These are phyloP conservation scores for Podarcis raffonei DNA, from an alignment of 2,113 vertebrate species.

Conservation along the genomic window DNA sequence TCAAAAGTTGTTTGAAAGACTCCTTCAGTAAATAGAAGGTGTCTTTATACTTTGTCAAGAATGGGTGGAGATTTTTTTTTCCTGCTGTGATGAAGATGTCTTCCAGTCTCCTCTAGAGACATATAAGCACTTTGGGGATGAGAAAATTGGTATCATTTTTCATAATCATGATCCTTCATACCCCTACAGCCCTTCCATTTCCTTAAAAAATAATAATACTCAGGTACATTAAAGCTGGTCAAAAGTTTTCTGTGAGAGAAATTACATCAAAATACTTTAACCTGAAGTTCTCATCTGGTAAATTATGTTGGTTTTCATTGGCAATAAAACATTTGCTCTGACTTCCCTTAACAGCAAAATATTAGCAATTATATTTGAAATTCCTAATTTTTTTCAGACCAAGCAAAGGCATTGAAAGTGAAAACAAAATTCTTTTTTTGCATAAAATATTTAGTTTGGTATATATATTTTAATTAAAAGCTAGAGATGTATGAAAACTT, in stretches of 20 bases:
- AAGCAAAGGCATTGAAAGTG: background rate
- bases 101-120: conserved; percentile 32
- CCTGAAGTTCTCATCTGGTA: background rate
- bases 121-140: background rate
- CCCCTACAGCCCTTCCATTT: background rate
- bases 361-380: background rate
- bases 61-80: background rate
- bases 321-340: background rate
- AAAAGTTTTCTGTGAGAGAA: background rate
- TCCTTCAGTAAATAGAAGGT: background rate
- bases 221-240: conserved; percentile 15
- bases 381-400: background rate
- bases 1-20: background rate
- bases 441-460: background rate
- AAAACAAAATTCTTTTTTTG: background rate
- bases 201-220: background rate
- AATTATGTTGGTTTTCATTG: background rate
- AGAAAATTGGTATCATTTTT: background rate
- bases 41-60: background rate
- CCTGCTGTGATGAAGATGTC: conserved; percentile 24
- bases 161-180: background rate
- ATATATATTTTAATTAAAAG: background rate
- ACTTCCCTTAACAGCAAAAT: background rate
- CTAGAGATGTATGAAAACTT: background rate
- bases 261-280: background rate